Conservation (phyloP, 2,113 vertebrate genomes). For the Etheostoma cragini region DNA sequence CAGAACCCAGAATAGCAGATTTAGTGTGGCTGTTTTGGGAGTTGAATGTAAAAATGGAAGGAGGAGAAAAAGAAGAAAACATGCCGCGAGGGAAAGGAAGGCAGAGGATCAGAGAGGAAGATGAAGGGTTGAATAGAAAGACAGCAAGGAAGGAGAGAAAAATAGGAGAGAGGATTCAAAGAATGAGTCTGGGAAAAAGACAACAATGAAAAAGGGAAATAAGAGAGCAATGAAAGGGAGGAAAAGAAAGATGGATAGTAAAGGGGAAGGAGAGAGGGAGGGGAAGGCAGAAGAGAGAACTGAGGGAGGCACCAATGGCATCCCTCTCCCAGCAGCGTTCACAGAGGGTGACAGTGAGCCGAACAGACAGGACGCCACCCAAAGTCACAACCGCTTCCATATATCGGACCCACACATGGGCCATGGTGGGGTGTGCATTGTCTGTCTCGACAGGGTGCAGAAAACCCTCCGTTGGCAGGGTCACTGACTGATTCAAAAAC, state of each 20-base stretch:
- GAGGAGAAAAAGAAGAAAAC: neutral
- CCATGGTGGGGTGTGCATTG: conserved; percentile 20
- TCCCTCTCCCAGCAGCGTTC: conserved; percentile 57
- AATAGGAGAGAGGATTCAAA: neutral
- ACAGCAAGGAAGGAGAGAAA: neutral
- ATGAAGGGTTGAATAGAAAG: neutral
- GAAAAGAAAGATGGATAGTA: neutral
- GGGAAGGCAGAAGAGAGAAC: conserved; percentile 17
- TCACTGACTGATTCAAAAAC: conserved; percentile 52
- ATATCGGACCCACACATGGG: conserved; percentile 58
- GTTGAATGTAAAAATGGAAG: neutral
- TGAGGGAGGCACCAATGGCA: conserved; percentile 55
- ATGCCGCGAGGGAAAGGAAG: fast-evolving
- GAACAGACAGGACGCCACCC: conserved; percentile 77
- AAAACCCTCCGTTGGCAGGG: conserved; percentile 58
- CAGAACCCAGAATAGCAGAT: conserved; percentile 14
- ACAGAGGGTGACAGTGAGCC: conserved; percentile 75
- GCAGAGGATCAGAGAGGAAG: neutral
- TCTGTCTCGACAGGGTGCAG: conserved; percentile 42
- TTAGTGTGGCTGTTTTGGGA: conserved; percentile 4
- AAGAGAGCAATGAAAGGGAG: neutral
- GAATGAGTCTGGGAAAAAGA: neutral
- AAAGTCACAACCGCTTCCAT: conserved; percentile 71
- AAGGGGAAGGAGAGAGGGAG: neutral
- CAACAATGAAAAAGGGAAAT: neutral